These are phyloP conservation scores for Chalcis sispes DNA, from an alignment of 2,888 invertebrate genomes.

Conservation along the genomic window DNA sequence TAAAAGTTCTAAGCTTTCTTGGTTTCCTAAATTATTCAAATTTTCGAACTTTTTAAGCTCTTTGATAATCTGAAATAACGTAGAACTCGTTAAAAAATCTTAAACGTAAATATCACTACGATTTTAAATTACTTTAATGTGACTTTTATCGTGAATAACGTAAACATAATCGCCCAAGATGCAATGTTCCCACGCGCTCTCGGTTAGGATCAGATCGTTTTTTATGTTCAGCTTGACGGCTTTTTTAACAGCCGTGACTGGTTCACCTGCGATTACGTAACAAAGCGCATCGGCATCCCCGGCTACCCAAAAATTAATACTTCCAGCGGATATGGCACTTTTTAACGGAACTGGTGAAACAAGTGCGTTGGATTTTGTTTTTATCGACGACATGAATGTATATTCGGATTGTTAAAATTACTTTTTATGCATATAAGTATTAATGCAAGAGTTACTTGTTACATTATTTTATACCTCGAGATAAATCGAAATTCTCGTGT, in stretches of 20 bases:
- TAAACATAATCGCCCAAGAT: constrained; percentile 78
- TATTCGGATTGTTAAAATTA: too few relatives aligned
- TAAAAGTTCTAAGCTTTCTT: too few relatives aligned
- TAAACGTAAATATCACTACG: not conserved
- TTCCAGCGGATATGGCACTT: constrained; percentile 79
- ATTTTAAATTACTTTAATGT: constrained; percentile 74
- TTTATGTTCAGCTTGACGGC: constrained; percentile 78
- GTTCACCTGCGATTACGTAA: constrained; percentile 78
- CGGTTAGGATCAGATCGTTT: constrained; percentile 78
- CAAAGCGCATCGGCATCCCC: constrained; percentile 78
- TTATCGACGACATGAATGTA: too few relatives aligned
- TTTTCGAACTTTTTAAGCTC: constrained; percentile 18
- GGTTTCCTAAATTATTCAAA: too few relatives aligned
- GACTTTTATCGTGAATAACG: constrained; percentile 69
- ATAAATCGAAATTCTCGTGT: too few relatives aligned
- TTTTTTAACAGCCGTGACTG: constrained; percentile 77
- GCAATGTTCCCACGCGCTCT: constrained; percentile 79
- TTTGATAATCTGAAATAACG: constrained; percentile 30
- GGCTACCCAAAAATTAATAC: constrained; percentile 78
- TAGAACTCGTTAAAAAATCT: not conserved
- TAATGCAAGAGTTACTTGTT: too few relatives aligned
- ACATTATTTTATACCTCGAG: too few relatives aligned
- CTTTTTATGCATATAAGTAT: too few relatives aligned
- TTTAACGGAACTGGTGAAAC: constrained; percentile 66
- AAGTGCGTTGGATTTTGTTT: not conserved